These are phyloP conservation scores for Callorhinus ursinus DNA, from an alignment of 2,113 vertebrate genomes.

Conservation along the genomic window DNA sequence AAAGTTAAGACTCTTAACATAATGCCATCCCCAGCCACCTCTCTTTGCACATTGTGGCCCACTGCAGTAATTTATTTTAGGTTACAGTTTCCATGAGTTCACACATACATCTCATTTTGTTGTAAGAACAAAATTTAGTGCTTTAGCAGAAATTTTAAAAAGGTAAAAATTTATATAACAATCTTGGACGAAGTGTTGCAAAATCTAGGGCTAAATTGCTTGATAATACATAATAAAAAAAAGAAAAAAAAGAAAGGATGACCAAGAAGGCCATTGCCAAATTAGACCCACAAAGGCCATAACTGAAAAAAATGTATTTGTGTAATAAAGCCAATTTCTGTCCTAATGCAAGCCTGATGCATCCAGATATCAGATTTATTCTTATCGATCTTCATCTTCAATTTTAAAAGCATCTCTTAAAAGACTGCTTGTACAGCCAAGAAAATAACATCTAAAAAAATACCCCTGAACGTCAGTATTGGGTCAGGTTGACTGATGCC, in stretches of 20 bases:
- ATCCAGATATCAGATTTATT: background rate
- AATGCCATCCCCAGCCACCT: background rate
- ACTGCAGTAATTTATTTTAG: background rate
- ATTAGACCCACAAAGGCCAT: background rate
- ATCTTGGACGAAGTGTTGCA: background rate
- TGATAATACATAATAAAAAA: background rate
- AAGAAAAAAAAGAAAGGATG: background rate
- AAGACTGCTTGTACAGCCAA: background rate
- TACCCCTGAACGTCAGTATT: background rate
- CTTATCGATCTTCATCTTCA: background rate
- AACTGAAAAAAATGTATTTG: background rate
- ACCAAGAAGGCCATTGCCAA: background rate
- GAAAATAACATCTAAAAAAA: background rate
- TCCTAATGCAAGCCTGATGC: background rate
- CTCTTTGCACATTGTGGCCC: background rate
- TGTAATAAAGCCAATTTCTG: background rate
- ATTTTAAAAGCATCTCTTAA: slow-evolving; percentile 32
- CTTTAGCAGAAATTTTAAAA: background rate
- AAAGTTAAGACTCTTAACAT: slow-evolving; percentile 38
- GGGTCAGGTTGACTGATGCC: background rate
- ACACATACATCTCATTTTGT: background rate
- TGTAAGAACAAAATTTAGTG: background rate
- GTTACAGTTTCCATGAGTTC: background rate
- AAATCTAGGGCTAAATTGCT: background rate
- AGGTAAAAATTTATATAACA: background rate